phyloP scores from a whole-genome alignment of 2,113 vertebrate species.

The Herpailurus yagouaroundi region DNA sequence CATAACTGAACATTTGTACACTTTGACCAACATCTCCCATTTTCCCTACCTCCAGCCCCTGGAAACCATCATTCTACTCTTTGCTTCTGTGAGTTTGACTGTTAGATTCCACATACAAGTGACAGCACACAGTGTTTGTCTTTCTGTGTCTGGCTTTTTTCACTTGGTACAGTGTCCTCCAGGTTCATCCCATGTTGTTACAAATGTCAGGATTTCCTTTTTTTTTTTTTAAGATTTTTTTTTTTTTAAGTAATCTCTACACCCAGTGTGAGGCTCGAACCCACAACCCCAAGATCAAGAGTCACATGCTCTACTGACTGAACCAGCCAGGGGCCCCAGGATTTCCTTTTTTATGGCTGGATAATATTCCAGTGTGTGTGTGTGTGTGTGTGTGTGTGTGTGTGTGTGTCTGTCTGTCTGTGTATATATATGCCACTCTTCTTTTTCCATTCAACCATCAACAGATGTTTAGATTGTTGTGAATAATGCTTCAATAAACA shows the following conservation, averaged over 20 bases:
- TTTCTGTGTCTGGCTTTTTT: background rate
- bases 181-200: too few species aligned
- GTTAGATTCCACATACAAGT: background rate
- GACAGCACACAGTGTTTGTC: background rate
- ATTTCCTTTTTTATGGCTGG: background rate
- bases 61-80: background rate
- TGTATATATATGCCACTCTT: background rate
- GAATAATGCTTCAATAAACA: background rate
- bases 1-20: background rate
- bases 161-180: too few species aligned
- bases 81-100: background rate
- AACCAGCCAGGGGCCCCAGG: too few species aligned
- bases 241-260: too few species aligned
- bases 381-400: too few species aligned
- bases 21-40: background rate
- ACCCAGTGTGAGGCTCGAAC: too few species aligned
- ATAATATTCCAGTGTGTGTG: background rate
- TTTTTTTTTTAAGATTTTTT: too few species aligned
- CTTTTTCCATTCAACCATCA: background rate
- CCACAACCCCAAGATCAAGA: too few species aligned
- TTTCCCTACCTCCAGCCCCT: background rate
- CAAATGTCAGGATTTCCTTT: too few species aligned
- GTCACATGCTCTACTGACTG: too few species aligned
- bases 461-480: background rate
- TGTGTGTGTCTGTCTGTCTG: too few species aligned